phyloP scores from a whole-genome alignment of 2,888 invertebrate species.

The Tiphia femorata region DNA sequence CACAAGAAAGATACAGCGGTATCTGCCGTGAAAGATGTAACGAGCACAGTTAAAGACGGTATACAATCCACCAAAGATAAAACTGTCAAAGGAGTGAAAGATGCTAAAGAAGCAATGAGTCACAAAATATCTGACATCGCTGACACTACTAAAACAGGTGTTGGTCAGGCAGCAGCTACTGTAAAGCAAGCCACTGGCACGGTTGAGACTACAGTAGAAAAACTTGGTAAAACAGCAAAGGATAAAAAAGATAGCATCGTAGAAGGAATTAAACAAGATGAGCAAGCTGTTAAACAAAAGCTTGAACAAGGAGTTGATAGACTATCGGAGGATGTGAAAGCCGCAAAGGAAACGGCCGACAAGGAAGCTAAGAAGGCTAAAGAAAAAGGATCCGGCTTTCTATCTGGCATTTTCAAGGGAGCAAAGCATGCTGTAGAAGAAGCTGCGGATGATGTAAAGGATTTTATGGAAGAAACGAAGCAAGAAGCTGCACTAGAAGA shows the following conservation, averaged over 20 bases:
- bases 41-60: constrained; percentile 14
- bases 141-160: constrained; percentile 70
- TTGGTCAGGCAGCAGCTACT: constrained; percentile 54
- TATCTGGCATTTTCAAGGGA: constrained; percentile 55
- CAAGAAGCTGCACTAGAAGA: constrained; percentile 28
- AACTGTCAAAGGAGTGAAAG: constrained; percentile 24
- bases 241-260: constrained; percentile 26
- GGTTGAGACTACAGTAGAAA: constrained; percentile 15
- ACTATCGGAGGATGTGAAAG: constrained; percentile 30
- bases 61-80: constrained; percentile 33
- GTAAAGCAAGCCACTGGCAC: constrained; percentile 41
- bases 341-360: constrained; percentile 31
- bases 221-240: constrained; percentile 22
- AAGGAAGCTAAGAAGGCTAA: constrained; percentile 48
- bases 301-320: constrained; percentile 28
- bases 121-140: constrained; percentile 26
- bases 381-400: constrained; percentile 49
- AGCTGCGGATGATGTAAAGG: constrained; percentile 42
- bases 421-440: constrained; percentile 48
- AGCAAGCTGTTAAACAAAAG: constrained; percentile 20
- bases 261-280: constrained; percentile 26
- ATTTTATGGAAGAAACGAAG: constrained; percentile 50
- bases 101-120: constrained; percentile 19
- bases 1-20: constrained; percentile 27
- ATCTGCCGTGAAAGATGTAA: constrained; percentile 13